Evolutionary conservation across 2,113 vertebrate species (phyloP).

Genomic region (Lipotes vexillifer): DNA sequence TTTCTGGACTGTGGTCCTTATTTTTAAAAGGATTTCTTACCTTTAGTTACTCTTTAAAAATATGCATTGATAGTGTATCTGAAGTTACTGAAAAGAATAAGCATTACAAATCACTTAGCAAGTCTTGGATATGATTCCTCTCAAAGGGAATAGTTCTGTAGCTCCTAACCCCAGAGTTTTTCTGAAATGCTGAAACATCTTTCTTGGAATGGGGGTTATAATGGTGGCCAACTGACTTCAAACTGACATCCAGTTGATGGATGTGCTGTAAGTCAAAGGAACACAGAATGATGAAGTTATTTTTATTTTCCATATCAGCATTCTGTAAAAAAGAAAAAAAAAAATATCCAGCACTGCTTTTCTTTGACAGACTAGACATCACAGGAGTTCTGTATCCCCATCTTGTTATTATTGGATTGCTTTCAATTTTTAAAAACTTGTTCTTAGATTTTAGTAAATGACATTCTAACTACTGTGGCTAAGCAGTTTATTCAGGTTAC

Average conservation of each 20-base stretch:
- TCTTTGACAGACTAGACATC: neutral
- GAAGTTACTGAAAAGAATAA: slow-evolving; percentile 31
- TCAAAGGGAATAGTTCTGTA: neutral
- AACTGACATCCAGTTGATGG: neutral
- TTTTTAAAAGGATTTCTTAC: slow-evolving; percentile 31
- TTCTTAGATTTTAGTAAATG: slow-evolving; percentile 13
- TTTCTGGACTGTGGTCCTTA: neutral
- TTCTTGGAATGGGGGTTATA: slow-evolving; percentile 36
- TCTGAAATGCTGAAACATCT: slow-evolving; percentile 26
- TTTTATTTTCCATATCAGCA: slow-evolving; percentile 50
- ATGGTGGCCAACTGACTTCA: neutral
- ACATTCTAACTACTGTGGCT: neutral
- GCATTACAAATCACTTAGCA: neutral
- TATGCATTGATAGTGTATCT: neutral
- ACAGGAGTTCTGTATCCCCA: neutral
- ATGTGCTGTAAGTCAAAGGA: slow-evolving; percentile 37
- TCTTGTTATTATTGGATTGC: neutral
- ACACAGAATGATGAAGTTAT: slow-evolving; percentile 22
- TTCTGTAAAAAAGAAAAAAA: slow-evolving; percentile 21
- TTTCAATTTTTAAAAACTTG: neutral
- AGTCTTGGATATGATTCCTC: neutral
- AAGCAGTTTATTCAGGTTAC: neutral
- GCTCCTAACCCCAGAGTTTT: neutral
- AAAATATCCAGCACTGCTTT: neutral
- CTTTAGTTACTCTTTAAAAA: slow-evolving; percentile 23